Evolutionary conservation across 64 coral and sea anemone species (phyloP).

Genomic region (Porites lutea): DNA sequence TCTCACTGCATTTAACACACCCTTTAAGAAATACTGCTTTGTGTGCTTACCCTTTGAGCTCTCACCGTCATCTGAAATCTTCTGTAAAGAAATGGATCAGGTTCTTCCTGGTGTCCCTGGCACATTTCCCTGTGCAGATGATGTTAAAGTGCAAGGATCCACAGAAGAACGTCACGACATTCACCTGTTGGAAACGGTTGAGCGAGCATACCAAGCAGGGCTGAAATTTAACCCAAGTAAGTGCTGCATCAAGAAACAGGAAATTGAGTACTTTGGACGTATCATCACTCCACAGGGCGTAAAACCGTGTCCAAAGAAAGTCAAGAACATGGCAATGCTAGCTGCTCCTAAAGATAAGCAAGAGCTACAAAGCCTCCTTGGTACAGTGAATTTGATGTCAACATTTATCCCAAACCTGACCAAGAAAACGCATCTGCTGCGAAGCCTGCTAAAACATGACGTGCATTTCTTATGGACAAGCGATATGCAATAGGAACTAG

Average conservation of each 20-base stretch:
- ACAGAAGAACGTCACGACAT: slow-evolving; percentile 44
- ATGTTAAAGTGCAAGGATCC: slow-evolving; percentile 20
- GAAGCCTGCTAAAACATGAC: slow-evolving; percentile 63
- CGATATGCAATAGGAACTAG: slow-evolving; percentile 23
- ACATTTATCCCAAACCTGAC: slow-evolving; percentile 60
- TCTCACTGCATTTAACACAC: slow-evolving; percentile 68
- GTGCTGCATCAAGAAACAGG: slow-evolving; percentile 70
- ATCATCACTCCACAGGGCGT: slow-evolving; percentile 78
- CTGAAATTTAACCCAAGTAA: slow-evolving; percentile 81
- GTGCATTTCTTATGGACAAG: slow-evolving; percentile 41
- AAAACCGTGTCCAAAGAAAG: slow-evolving; percentile 70
- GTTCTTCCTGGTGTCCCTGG: slow-evolving; percentile 36
- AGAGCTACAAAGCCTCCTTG: slow-evolving; percentile 61
- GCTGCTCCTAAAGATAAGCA: slow-evolving; percentile 68
- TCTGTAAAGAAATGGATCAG: slow-evolving; percentile 71
- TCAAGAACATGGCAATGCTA: slow-evolving; percentile 34
- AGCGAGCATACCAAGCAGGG: slow-evolving; percentile 44
- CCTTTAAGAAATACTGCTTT: slow-evolving; percentile 84
- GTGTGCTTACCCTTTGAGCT: slow-evolving; percentile 53
- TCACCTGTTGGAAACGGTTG: slow-evolving; percentile 57
- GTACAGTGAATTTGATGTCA: slow-evolving; percentile 70
- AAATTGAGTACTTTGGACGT: slow-evolving; percentile 81
- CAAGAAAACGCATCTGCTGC: slow-evolving; percentile 64
- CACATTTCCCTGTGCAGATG: slow-evolving; percentile 65
- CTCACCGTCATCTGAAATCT: slow-evolving; percentile 77